Evolutionary conservation across 64 coral and sea anemone genomes (phyloP), one percentile per base, ranked within the genome.

Genomic region (Acropora yongei): DNA sequence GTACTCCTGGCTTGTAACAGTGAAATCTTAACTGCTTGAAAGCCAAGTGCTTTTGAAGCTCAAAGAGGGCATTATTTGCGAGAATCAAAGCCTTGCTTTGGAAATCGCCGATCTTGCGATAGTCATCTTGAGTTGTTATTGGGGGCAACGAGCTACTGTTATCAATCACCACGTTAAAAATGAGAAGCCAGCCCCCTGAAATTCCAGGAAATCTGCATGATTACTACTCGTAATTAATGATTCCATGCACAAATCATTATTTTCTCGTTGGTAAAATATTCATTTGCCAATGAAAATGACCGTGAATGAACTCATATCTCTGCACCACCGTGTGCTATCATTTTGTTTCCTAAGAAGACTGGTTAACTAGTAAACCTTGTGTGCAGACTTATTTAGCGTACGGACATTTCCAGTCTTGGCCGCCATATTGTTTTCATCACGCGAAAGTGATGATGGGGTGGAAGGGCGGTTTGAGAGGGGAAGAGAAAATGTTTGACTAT

Each of bases 151-250:
- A 0, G 12, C 4, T 6, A 5, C 30, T 16, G 5, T 17, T 11
- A 1, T 68, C 41, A 4, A 84, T 47, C 6, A 71, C 5, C 8
- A 72, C 5, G 14, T 48, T 85, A 18, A 30, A 19, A 2, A 69
- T 9, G 4, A 85, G 65, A 75, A 91, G 79, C 78, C 89, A 91
- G 6, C 89, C 89, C 19, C 89, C 89, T 91, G 46, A 17, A 84
- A 69, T 84, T 67, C 17, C 11, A 13, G 17, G 17, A 67, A 11
- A 14, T 13, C 4, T 19, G 17, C 12, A 18, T 13, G 10, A 67
- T 67, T 14, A 67, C 51, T 1, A 7, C 0, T 55, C 6, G 6
- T 1, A 5, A 10, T 5, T 55, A 55, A 55, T 10, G 5, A 55
- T 10, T 55, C 10, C 10, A 7, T 55, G 10, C 10, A 55, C 2